These are phyloP conservation scores for Bolborhynchus lineola DNA, from an alignment of 2,113 vertebrate species.

Conservation along the genomic window DNA sequence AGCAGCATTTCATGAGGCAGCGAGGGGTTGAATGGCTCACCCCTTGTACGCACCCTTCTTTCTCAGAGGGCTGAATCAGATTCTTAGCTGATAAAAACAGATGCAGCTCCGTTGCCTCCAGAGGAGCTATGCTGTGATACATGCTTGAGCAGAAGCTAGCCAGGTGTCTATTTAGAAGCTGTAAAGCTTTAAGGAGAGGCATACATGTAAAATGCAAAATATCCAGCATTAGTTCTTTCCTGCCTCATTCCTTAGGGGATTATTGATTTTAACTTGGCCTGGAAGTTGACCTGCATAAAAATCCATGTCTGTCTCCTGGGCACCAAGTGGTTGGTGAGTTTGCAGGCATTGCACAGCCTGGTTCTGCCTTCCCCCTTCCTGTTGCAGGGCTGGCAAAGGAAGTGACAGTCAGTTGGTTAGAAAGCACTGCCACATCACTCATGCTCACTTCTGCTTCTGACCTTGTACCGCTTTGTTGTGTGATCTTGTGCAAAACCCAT, in stretches of 20 bases:
- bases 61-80: neutral
- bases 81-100: neutral
- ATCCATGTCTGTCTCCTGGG: neutral
- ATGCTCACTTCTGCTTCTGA: neutral
- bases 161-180: neutral
- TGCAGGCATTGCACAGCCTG: fast-evolving
- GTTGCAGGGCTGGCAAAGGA: neutral
- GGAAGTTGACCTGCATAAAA: neutral
- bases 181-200: neutral
- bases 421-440: neutral
- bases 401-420: neutral
- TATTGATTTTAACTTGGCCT: neutral
- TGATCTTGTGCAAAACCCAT: neutral
- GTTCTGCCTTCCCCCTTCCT: neutral
- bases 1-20: neutral
- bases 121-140: neutral
- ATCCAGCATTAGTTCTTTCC: neutral
- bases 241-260: neutral
- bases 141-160: neutral
- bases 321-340: neutral
- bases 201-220: neutral
- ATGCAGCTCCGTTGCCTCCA: fast-evolving
- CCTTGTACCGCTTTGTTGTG: neutral
- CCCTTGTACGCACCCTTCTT: neutral
- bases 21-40: neutral